Evolutionary conservation across 2,113 vertebrate genomes (phyloP).

Genomic region (Hydrochoerus hydrochaeris): DNA sequence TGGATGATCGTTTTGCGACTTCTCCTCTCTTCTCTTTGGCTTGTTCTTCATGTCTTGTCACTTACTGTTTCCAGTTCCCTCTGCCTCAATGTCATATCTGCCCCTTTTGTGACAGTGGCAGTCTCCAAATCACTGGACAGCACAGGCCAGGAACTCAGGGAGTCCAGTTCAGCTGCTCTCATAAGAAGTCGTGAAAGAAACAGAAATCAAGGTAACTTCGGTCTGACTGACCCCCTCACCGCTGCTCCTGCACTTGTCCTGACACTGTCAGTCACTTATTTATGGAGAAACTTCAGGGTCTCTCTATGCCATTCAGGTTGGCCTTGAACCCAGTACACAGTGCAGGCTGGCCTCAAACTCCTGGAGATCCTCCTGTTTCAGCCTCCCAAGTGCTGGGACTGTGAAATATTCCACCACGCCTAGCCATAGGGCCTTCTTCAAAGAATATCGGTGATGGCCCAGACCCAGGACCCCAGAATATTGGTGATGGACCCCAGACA

Average conservation of each 20-base stretch:
- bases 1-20: not conserved
- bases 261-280: not conserved
- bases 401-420: not conserved
- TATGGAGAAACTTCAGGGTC: not conserved
- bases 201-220: not conserved
- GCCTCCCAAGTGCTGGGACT: not conserved
- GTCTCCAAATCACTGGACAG: too few relatives aligned
- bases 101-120: rapidly evolving
- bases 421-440: not conserved
- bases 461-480: too few relatives aligned
- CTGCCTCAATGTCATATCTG: not conserved
- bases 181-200: not conserved
- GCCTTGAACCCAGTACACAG: not conserved
- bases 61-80: not conserved
- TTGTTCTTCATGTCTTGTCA: not conserved
- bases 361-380: not conserved
- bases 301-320: not conserved
- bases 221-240: not conserved
- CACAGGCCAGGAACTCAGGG: rapidly evolving
- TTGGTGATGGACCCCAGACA: too few relatives aligned
- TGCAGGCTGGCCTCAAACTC: not conserved
- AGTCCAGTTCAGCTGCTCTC: not conserved
- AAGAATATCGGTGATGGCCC: not conserved
- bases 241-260: rapidly evolving
- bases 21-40: not conserved